Evolutionary conservation across 1,140 invertebrate genomes (phyloP).

Genomic region (Druon quercuslanigerum): DNA sequence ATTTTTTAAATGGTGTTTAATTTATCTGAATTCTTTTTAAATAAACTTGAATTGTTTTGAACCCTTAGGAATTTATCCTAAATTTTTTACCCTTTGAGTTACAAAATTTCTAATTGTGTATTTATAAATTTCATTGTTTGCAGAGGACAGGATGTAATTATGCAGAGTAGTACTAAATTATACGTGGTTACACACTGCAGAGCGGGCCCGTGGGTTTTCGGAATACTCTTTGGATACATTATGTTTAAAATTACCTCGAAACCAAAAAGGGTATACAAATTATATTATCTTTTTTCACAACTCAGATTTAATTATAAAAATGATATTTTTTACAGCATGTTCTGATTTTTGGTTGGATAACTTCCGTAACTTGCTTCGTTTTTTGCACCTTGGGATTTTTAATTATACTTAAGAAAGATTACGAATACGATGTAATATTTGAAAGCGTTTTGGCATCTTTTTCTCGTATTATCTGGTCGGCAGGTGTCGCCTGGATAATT

Average conservation of each 20-base stretch:
- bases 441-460: not conserved
- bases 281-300: not conserved
- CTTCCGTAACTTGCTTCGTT: not conserved
- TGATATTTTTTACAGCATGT: not conserved
- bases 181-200: not conserved
- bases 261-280: not conserved
- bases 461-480: not conserved
- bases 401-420: not conserved
- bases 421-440: not conserved
- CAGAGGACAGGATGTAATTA: not conserved
- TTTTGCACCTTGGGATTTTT: not conserved
- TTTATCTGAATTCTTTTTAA: too few relatives aligned
- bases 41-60: too few relatives aligned
- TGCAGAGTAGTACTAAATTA: not conserved
- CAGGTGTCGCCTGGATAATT: conserved; percentile 3
- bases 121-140: too few relatives aligned
- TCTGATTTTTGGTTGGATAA: not conserved
- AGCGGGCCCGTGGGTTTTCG: not conserved
- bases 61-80: too few relatives aligned
- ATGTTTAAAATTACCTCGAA: not conserved
- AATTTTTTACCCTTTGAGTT: too few relatives aligned
- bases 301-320: not conserved
- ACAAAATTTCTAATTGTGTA: too few relatives aligned
- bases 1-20: too few relatives aligned
- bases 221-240: conserved; percentile 14